Percentiles rank a stretch among this genome's conserved stretches.
phyloP scores from a whole-genome alignment of 1,140 invertebrate species.

The Oreohelix idahoensis region DNA sequence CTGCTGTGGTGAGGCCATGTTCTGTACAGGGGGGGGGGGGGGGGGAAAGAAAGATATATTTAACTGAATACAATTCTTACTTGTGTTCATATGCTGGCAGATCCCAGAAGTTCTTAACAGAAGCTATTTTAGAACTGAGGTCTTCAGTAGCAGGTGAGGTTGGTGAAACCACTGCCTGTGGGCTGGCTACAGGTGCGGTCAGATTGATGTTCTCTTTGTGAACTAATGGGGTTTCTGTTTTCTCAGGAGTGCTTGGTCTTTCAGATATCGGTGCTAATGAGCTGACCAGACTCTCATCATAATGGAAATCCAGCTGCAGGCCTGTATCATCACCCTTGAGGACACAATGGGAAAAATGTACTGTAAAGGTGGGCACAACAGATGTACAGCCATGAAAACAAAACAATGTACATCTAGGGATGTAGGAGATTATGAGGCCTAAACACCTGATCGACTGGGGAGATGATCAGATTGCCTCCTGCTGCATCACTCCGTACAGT shows the following conservation, averaged over 20 bases:
- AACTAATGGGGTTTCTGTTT: conserved; percentile 66
- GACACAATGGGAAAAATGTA: too few species aligned
- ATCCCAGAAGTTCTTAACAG: conserved; percentile 92
- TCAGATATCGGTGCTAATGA: conserved; percentile 66
- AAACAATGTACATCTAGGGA: too few species aligned
- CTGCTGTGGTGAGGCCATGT: too few species aligned
- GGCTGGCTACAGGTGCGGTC: conserved; percentile 61
- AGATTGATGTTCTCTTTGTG: conserved; percentile 72
- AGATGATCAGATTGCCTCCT: too few species aligned
- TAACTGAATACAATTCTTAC: too few species aligned
- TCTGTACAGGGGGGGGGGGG: too few species aligned
- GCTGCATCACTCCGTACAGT: too few species aligned
- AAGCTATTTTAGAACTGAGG: conserved; percentile 93
- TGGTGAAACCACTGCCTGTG: conserved; percentile 74
- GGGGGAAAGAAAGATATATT: too few species aligned
- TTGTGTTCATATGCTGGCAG: conserved; percentile 65
- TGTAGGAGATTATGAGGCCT: too few species aligned
- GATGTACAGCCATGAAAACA: too few species aligned
- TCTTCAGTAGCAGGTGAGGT: conserved; percentile 86
- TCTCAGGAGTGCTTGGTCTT: conserved; percentile 79
- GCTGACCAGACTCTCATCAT: conserved; percentile 78
- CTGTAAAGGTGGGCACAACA: conserved; percentile 64
- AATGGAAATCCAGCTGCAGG: conserved; percentile 92
- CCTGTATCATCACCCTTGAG: conserved; percentile 85
- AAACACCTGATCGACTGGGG: too few species aligned